Evolutionary conservation across 1,140 invertebrate genomes (phyloP).

Genomic region (Rhopalosiphum padi): DNA sequence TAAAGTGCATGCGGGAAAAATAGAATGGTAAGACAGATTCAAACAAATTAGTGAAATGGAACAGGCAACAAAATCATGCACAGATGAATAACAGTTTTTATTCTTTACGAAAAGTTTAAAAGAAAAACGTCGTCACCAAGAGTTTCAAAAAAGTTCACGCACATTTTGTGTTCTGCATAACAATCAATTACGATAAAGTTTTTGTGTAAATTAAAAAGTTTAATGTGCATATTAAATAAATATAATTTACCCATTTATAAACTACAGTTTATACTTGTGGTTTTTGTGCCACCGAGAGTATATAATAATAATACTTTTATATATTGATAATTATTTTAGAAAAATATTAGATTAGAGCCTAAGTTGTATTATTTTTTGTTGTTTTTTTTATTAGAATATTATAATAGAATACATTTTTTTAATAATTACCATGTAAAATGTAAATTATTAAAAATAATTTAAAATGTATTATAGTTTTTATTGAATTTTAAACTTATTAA

Average conservation of each 20-base stretch:
- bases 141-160: conserved; percentile 34
- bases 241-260: conserved; percentile 18
- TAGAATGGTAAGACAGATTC: not conserved
- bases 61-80: conserved; percentile 30
- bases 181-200: conserved; percentile 46
- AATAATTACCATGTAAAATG: not conserved
- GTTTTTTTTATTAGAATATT: not conserved
- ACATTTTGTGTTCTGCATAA: conserved; percentile 26
- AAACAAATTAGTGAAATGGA: conserved; percentile 25
- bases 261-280: not conserved
- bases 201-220: conserved; percentile 48
- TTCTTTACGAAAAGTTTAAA: not conserved
- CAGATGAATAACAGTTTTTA: conserved; percentile 25
- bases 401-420: not conserved
- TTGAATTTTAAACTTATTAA: not conserved
- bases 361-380: not conserved
- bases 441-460: not conserved
- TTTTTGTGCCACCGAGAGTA: too few relatives aligned
- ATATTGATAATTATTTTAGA: not conserved
- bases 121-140: conserved; percentile 30
- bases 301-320: not conserved
- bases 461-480: not conserved
- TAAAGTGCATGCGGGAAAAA: conserved; percentile 18
- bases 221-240: conserved; percentile 20
- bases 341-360: not conserved